phyloP scores from a whole-genome alignment of 2,888 invertebrate genomes.

The Chydorus sphaericus region DNA sequence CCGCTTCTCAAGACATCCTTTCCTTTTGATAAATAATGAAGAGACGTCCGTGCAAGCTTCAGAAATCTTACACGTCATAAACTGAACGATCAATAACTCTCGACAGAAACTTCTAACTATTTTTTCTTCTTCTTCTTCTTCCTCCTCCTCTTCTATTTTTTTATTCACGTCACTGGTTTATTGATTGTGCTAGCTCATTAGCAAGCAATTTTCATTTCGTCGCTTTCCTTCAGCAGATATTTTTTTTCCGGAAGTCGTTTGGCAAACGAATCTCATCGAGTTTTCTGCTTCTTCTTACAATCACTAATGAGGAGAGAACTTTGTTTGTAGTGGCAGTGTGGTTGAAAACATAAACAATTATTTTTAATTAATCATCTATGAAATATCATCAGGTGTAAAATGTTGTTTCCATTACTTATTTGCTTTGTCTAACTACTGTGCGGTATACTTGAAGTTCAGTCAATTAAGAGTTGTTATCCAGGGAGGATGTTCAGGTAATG shows the following conservation, averaged over 20 bases:
- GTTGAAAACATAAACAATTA: no score
- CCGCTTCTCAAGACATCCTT: background rate
- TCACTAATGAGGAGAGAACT: no score
- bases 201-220: no score
- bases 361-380: no score
- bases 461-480: no score
- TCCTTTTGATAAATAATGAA: constrained; percentile 6
- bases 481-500: no score
- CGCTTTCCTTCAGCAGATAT: background rate
- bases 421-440: no score
- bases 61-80: background rate
- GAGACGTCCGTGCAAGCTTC: no score
- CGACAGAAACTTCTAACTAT: background rate
- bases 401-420: no score
- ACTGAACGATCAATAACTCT: background rate
- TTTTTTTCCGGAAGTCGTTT: background rate
- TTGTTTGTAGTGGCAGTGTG: background rate
- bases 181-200: background rate
- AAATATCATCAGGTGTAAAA: no score
- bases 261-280: background rate
- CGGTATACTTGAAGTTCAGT: no score
- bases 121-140: background rate
- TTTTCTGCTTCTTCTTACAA: background rate
- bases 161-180: background rate
- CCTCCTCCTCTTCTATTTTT: background rate